Conservation (phyloP, 2,113 vertebrate genomes). For the Phylloscopus whistleri region DNA sequence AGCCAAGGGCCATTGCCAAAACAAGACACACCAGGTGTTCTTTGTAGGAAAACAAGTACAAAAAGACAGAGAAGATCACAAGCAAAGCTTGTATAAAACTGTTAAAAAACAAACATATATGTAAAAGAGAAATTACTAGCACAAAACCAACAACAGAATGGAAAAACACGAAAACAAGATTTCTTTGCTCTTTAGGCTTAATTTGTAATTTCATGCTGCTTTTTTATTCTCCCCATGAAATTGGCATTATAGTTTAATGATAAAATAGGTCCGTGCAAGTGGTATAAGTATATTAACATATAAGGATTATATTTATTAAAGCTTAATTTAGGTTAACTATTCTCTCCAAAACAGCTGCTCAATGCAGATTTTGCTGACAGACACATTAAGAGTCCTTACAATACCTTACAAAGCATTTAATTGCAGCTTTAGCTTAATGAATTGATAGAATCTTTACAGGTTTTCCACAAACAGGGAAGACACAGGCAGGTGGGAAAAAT, state of each 20-base stretch:
- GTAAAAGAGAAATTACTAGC: conserved; percentile 63
- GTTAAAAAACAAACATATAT: conserved; percentile 73
- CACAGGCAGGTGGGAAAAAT: background rate
- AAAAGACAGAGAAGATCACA: conserved; percentile 80
- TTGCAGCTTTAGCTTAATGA: background rate
- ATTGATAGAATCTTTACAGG: background rate
- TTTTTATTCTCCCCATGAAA: background rate
- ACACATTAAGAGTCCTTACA: background rate
- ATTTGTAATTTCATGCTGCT: background rate
- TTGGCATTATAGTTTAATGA: background rate
- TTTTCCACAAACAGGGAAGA: background rate
- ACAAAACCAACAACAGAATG: conserved; percentile 34
- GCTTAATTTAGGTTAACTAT: background rate
- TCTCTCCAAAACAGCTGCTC: background rate
- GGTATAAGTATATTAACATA: background rate
- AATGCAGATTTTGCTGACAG: background rate
- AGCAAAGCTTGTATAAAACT: conserved; percentile 82
- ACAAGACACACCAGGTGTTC: conserved; percentile 81
- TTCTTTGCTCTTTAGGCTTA: background rate
- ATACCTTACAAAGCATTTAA: background rate
- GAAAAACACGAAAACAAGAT: background rate
- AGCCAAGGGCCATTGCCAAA: conserved; percentile 82
- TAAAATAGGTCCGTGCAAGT: background rate
- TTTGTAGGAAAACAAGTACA: conserved; percentile 80
- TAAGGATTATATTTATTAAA: background rate